phyloP scores from a whole-genome alignment of 2,113 vertebrate genomes.

The Mellivora capensis region DNA sequence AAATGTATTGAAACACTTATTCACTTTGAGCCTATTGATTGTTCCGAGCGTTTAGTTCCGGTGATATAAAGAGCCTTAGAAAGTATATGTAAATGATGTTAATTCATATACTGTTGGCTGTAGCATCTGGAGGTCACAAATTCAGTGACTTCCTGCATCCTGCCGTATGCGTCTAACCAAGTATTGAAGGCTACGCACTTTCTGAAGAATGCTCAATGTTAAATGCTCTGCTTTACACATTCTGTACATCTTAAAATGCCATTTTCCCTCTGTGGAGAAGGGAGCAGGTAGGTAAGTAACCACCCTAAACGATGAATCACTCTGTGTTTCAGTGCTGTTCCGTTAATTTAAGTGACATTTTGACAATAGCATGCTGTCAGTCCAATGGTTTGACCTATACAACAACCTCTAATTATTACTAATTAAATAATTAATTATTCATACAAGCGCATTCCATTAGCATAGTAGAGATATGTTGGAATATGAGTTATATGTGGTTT shows the following conservation, averaged over 20 bases:
- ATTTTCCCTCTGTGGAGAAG: not conserved
- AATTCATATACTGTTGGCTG: not conserved
- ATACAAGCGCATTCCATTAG: constrained; percentile 84
- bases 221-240: constrained; percentile 64
- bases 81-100: not conserved
- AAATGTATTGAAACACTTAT: not conserved
- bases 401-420: constrained; percentile 90
- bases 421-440: constrained; percentile 94
- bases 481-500: constrained; percentile 88
- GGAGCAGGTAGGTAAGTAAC: not conserved
- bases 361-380: constrained; percentile 84
- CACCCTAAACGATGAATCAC: constrained; percentile 43
- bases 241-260: constrained; percentile 33
- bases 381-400: constrained; percentile 87
- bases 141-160: not conserved
- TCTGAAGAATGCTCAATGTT: constrained; percentile 36
- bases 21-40: not conserved
- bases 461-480: constrained; percentile 88
- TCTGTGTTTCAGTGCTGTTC: constrained; percentile 63
- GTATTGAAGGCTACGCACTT: constrained; percentile 21
- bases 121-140: not conserved
- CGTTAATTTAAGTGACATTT: constrained; percentile 83
- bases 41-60: not conserved
- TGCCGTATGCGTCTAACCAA: not conserved
- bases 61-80: not conserved